Percentiles rank a stretch among this genome's conserved stretches.
Evolutionary conservation across 35 echinoderm and acorn worm genomes (phyloP).

Genomic region (Anneissia japonica): DNA sequence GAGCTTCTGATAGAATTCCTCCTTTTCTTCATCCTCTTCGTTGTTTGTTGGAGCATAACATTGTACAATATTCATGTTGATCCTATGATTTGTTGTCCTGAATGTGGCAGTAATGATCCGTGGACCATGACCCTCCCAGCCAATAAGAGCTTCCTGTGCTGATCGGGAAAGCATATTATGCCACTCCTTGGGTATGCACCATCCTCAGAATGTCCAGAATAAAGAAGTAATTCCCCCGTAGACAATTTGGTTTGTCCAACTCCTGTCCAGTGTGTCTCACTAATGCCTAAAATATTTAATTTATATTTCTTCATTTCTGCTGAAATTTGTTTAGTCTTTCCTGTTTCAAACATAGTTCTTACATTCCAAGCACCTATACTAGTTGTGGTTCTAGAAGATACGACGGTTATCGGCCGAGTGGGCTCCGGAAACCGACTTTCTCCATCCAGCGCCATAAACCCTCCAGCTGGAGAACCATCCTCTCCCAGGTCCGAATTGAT

Average conservation of each 20-base stretch:
- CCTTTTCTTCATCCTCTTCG: background rate
- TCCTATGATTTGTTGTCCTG: background rate
- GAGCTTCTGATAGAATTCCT: background rate
- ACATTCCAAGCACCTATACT: background rate
- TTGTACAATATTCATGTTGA: background rate
- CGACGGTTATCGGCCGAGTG: too few species aligned
- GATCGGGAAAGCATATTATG: too few species aligned
- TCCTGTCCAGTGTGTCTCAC: constrained; percentile 2
- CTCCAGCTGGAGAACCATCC: too few species aligned
- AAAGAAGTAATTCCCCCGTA: background rate
- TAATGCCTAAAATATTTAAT: constrained; percentile 4
- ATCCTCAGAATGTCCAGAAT: background rate
- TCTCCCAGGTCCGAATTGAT: too few species aligned
- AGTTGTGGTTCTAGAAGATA: background rate
- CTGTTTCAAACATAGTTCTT: constrained; percentile 1
- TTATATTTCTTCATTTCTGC: too few species aligned
- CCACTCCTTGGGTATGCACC: too few species aligned
- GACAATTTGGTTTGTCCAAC: background rate
- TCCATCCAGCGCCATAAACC: too few species aligned
- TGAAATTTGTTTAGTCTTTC: background rate
- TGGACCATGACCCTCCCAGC: background rate
- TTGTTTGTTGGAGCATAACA: constrained; percentile 4
- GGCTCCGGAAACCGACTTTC: background rate
- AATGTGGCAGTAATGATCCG: background rate
- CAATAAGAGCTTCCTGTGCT: background rate